A percentile compares a stretch with the other conserved stretches of the same genome.
These are phyloP conservation scores for Monomorium pharaonis DNA, from an alignment of 1,140 invertebrate species.

Conservation along the genomic window DNA sequence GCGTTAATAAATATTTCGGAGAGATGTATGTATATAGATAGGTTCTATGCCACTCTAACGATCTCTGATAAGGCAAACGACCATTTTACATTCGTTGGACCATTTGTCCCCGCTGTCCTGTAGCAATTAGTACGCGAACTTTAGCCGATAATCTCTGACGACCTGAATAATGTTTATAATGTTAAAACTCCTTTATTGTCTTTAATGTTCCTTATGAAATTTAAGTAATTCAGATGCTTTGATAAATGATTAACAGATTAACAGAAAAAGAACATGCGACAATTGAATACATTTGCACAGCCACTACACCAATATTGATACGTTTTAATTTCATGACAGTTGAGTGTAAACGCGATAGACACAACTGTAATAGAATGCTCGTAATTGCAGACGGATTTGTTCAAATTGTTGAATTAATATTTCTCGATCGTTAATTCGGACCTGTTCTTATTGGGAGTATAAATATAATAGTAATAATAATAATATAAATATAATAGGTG, in stretches of 20 bases:
- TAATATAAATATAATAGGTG: background rate
- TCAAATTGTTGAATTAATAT: background rate
- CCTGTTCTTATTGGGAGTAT: background rate
- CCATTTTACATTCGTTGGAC: slow-evolving; percentile 51
- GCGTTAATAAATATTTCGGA: slow-evolving; percentile 45
- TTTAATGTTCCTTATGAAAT: background rate
- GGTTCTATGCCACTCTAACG: slow-evolving; percentile 30
- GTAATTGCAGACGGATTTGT: background rate
- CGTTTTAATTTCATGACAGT: background rate
- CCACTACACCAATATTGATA: background rate
- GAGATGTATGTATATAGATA: slow-evolving; percentile 35
- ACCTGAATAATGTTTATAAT: background rate
- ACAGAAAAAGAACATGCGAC: too few species aligned
- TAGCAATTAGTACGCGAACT: slow-evolving; percentile 61
- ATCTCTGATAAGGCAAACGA: slow-evolving; percentile 64
- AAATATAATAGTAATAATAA: too few species aligned
- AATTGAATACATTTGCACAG: background rate
- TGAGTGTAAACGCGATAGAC: background rate
- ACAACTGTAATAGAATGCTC: background rate
- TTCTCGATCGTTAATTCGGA: slow-evolving; percentile 1
- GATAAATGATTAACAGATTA: background rate
- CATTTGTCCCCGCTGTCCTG: slow-evolving; percentile 13
- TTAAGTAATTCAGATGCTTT: background rate
- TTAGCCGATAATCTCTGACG: slow-evolving; percentile 41
- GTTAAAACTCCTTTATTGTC: background rate